Conservation (phyloP, 2,113 vertebrate genomes). For the Tragelaphus imberbis region DNA sequence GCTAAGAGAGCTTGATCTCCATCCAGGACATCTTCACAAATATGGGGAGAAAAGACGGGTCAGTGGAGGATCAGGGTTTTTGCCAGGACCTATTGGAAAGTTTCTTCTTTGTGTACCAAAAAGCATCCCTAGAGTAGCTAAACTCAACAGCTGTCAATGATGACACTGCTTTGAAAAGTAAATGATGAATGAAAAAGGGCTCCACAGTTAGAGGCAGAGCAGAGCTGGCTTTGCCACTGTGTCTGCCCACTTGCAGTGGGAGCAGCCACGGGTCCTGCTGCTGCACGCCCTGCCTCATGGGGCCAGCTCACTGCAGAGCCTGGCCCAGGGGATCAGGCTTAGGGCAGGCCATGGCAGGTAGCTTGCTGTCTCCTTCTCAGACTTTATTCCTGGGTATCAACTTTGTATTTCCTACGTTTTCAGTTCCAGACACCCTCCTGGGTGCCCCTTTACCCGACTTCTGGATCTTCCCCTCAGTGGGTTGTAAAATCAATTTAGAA, state of each 20-base stretch:
- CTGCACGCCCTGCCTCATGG: fast-evolving
- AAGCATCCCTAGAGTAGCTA: background rate
- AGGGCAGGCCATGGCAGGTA: background rate
- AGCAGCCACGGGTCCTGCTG: background rate
- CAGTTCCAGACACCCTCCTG: background rate
- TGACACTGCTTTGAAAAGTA: background rate
- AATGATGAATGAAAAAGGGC: background rate
- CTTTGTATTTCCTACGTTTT: background rate
- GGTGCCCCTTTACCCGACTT: background rate
- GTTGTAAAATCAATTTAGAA: background rate
- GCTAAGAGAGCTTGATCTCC: constrained; percentile 38
- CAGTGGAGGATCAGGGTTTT: background rate
- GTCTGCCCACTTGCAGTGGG: background rate
- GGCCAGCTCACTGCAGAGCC: background rate
- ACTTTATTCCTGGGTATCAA: background rate
- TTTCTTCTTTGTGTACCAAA: background rate
- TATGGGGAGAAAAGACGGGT: background rate
- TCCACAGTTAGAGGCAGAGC: background rate
- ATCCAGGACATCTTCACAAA: constrained; percentile 50
- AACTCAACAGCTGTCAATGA: background rate
- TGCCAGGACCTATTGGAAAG: background rate
- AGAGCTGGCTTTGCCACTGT: background rate
- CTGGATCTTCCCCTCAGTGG: background rate
- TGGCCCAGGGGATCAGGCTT: background rate
- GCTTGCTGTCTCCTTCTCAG: background rate